Evolutionary conservation across 2,113 vertebrate species (phyloP).

Genomic region (Corvus cornix): DNA sequence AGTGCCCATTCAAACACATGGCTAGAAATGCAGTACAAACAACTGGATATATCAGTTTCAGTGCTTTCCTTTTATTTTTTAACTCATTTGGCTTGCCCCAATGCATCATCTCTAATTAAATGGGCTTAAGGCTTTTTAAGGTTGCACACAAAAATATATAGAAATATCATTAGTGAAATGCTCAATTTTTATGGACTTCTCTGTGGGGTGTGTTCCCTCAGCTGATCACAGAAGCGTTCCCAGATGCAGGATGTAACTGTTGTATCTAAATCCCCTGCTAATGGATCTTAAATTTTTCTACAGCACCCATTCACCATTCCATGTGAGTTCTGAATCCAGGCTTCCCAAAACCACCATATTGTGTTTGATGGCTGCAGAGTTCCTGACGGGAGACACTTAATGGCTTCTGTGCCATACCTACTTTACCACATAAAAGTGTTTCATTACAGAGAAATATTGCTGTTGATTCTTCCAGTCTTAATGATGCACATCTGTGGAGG

Average conservation of each 20-base stretch:
- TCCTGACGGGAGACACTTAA: neutral
- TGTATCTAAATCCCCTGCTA: neutral
- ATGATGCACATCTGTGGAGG: slow-evolving; percentile 24
- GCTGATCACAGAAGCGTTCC: neutral
- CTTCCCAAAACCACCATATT: neutral
- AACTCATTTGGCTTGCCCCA: neutral
- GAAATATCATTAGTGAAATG: neutral
- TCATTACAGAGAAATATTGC: slow-evolving; percentile 37
- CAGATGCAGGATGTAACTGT: neutral
- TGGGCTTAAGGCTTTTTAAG: neutral
- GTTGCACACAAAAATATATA: neutral
- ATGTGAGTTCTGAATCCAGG: neutral
- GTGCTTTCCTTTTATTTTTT: neutral
- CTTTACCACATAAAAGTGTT: neutral
- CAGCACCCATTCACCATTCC: neutral
- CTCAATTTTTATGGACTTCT: neutral
- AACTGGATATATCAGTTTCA: neutral
- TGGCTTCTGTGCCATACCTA: neutral
- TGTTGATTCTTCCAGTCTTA: slow-evolving; percentile 1
- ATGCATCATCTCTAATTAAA: neutral
- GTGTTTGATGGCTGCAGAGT: neutral
- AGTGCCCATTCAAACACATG: neutral
- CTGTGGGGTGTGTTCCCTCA: neutral
- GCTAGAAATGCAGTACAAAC: neutral
- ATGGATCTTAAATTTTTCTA: neutral